Evolutionary conservation across 2,797 vertebrate genomes (phyloP).

Genomic region (Sebastes oblongus): DNA sequence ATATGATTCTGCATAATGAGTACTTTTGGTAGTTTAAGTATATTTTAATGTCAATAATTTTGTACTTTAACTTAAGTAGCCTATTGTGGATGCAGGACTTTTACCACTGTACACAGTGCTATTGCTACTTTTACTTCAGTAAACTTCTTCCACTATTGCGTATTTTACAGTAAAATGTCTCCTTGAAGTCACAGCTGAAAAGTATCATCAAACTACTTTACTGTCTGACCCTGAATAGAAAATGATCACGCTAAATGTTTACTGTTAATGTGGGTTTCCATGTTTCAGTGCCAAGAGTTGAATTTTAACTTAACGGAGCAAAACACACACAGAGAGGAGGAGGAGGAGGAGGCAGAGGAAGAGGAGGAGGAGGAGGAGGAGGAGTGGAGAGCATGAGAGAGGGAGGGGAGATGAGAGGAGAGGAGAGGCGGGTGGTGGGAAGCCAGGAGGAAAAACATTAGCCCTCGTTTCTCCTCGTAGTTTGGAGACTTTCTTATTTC

Average conservation of each 20-base stretch:
- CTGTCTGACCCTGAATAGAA: neutral
- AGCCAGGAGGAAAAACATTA: conserved; percentile 42
- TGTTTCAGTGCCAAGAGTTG: neutral
- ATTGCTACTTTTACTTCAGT: neutral
- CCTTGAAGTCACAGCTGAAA: neutral
- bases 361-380: neutral
- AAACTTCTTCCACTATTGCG: no score
- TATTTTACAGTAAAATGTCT: neutral
- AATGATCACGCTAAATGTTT: neutral
- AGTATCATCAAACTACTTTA: neutral
- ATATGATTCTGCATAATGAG: no score
- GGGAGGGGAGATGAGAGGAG: conserved; percentile 18
- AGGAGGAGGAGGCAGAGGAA: neutral
- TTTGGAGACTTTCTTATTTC: neutral
- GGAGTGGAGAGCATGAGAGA: conserved; percentile 7
- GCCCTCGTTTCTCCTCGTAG: neutral
- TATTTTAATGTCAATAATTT: no score
- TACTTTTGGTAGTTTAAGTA: no score
- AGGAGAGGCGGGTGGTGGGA: neutral
- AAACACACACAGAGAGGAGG: neutral
- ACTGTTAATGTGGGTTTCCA: neutral
- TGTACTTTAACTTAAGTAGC: neutral
- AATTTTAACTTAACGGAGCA: neutral
- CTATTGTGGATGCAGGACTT: neutral
- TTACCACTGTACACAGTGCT: neutral